Percentiles rank a stretch among this genome's conserved stretches.
Evolutionary conservation across 2,113 vertebrate species (phyloP).

Genomic region (Clarias gariepinus): DNA sequence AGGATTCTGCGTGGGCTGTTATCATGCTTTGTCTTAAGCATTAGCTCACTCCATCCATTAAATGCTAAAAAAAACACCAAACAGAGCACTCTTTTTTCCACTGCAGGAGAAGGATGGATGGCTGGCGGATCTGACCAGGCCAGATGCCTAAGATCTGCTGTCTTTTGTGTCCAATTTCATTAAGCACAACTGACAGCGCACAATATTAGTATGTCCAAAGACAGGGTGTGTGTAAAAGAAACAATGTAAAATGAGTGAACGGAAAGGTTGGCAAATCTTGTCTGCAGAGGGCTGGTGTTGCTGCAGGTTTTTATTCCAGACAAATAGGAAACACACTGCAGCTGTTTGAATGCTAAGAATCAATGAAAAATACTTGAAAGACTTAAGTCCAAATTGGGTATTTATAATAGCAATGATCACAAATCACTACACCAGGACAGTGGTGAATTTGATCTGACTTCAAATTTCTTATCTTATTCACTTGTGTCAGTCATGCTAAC

Average conservation of each 20-base stretch:
- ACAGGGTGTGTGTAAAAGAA: background rate
- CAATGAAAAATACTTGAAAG: too few relatives aligned
- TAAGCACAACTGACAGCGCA: slow-evolving; percentile 49
- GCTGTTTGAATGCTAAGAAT: background rate
- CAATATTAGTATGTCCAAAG: background rate
- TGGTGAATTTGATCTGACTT: background rate
- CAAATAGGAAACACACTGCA: background rate
- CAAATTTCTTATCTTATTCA: background rate
- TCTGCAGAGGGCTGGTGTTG: background rate
- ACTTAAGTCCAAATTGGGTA: too few relatives aligned
- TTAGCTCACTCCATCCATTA: slow-evolving; percentile 47
- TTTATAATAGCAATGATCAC: background rate
- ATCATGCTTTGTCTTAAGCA: slow-evolving; percentile 54
- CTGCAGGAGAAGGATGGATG: background rate
- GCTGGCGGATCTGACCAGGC: slow-evolving; percentile 13
- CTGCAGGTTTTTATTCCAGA: background rate
- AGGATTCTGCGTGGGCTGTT: slow-evolving; percentile 34
- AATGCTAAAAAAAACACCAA: slow-evolving; percentile 45
- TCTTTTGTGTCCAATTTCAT: slow-evolving; percentile 47
- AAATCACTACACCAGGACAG: background rate
- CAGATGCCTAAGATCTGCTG: slow-evolving; percentile 18
- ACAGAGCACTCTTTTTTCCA: slow-evolving; percentile 3
- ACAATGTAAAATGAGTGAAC: background rate
- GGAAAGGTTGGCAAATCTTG: background rate
- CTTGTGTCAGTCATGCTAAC: background rate